These are phyloP conservation scores for Cyprinodon variegatus DNA, from an alignment of 2,113 vertebrate species.

Conservation along the genomic window DNA sequence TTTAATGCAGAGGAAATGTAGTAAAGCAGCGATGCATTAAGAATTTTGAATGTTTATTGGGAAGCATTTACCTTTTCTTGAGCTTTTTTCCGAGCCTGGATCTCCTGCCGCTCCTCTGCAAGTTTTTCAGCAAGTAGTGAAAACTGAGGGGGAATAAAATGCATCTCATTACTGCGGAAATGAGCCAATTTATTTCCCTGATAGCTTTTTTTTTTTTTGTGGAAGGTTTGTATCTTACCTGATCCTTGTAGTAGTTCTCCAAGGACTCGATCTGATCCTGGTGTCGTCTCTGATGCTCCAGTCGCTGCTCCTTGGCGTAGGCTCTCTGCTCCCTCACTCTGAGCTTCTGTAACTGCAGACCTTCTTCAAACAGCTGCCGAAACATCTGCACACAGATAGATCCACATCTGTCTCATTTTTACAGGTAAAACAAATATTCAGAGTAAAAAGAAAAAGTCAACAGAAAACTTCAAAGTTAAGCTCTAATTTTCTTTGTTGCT, in stretches of 20 bases:
- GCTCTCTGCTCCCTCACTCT: conserved; percentile 86
- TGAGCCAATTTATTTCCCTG: background rate
- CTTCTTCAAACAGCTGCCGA: conserved; percentile 92
- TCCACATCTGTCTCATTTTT: background rate
- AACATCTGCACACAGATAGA: conserved; percentile 81
- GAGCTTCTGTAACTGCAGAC: conserved; percentile 90
- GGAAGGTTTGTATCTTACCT: conserved; percentile 75
- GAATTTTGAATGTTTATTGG: too few species aligned
- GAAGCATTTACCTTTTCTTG: conserved; percentile 85
- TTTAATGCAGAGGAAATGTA: too few species aligned
- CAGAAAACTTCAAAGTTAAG: too few species aligned
- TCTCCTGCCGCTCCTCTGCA: conserved; percentile 85
- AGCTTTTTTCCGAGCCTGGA: conserved; percentile 87
- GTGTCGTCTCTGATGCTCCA: conserved; percentile 83
- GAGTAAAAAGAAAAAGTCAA: too few species aligned
- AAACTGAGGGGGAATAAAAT: conserved; percentile 79
- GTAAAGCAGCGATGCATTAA: too few species aligned
- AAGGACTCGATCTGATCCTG: conserved; percentile 87
- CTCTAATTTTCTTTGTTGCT: background rate
- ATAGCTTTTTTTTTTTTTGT: background rate
- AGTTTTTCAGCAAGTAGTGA: conserved; percentile 91
- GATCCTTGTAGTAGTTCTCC: conserved; percentile 96
- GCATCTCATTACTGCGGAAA: background rate
- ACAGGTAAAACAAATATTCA: background rate
- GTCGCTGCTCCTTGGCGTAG: conserved; percentile 84